Evolutionary conservation across 1,140 invertebrate species (phyloP).

Genomic region (Belonocnema kinseyi): DNA sequence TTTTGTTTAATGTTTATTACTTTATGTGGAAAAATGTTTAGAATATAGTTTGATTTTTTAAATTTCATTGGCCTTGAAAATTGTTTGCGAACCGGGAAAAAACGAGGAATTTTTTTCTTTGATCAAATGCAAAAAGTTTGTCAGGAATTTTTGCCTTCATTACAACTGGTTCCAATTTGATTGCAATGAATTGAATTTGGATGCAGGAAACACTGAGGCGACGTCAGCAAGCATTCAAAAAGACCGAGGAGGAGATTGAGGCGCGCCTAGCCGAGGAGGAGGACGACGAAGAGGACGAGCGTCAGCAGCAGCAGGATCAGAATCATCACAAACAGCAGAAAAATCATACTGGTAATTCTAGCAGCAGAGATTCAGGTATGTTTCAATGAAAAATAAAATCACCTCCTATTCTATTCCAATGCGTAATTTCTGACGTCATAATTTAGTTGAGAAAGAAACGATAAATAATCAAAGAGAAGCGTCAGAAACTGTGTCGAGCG

Average conservation of each 20-base stretch:
- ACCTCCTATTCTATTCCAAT: slow-evolving; percentile 39
- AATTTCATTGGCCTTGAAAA: too few relatives aligned
- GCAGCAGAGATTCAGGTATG: slow-evolving; percentile 70
- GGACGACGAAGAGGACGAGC: slow-evolving; percentile 40
- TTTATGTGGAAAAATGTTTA: too few relatives aligned
- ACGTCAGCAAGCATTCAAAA: slow-evolving; percentile 75
- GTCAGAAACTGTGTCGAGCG: slow-evolving; percentile 69
- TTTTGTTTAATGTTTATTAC: too few relatives aligned
- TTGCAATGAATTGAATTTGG: not conserved
- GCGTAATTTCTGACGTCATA: slow-evolving; percentile 58
- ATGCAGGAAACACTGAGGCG: slow-evolving; percentile 71
- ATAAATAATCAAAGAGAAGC: slow-evolving; percentile 73
- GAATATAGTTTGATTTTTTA: too few relatives aligned
- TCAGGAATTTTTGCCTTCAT: too few relatives aligned
- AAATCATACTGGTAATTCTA: slow-evolving; percentile 74
- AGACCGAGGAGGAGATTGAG: slow-evolving; percentile 77
- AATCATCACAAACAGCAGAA: slow-evolving; percentile 59
- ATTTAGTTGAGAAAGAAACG: slow-evolving; percentile 74
- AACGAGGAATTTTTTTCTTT: too few relatives aligned
- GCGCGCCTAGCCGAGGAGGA: slow-evolving; percentile 73
- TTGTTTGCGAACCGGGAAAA: too few relatives aligned
- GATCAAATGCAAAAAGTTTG: too few relatives aligned
- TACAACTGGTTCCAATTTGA: too few relatives aligned
- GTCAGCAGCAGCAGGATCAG: slow-evolving; percentile 52
- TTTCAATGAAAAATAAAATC: slow-evolving; percentile 52